A percentile compares a stretch with the other conserved stretches of the same genome.
Evolutionary conservation across 1,140 invertebrate species (phyloP).

Genomic region (Brachionus sp.): DNA sequence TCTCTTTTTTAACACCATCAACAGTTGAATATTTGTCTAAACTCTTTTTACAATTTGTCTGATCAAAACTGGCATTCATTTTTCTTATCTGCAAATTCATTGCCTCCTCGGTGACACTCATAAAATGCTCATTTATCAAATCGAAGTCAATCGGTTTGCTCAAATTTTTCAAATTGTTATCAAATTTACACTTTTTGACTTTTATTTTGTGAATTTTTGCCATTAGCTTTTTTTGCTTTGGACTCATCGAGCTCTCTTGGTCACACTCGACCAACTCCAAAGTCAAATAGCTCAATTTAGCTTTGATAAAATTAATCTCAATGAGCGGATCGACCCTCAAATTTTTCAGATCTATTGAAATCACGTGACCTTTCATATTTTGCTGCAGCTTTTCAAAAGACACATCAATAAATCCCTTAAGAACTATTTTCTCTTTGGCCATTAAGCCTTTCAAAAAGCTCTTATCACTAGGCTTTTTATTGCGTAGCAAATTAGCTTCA

Average conservation of each 20-base stretch:
- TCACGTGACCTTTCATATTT: conserved; percentile 9
- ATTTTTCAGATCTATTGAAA: conserved; percentile 28
- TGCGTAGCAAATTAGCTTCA: neutral
- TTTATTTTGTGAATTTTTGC: conserved; percentile 26
- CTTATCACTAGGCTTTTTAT: neutral
- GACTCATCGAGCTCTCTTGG: neutral
- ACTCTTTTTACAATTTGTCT: neutral
- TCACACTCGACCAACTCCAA: neutral
- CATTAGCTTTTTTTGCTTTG: neutral
- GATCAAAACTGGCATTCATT: neutral
- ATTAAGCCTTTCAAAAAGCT: neutral
- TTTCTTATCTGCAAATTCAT: conserved; percentile 29
- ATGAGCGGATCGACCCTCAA: conserved; percentile 3
- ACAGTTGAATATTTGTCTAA: neutral
- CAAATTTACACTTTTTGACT: conserved; percentile 42
- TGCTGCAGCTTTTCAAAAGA: conserved; percentile 35
- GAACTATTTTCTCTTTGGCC: neutral
- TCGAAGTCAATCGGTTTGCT: conserved; percentile 35
- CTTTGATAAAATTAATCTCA: conserved; percentile 32
- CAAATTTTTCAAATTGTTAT: conserved; percentile 42
- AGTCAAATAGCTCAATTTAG: conserved; percentile 33
- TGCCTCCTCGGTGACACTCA: conserved; percentile 26
- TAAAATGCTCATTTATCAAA: conserved; percentile 26
- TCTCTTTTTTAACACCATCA: neutral
- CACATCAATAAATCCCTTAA: neutral